Conservation (phyloP, 2,888 invertebrate species). For the Sinotaia quadrata region DNA sequence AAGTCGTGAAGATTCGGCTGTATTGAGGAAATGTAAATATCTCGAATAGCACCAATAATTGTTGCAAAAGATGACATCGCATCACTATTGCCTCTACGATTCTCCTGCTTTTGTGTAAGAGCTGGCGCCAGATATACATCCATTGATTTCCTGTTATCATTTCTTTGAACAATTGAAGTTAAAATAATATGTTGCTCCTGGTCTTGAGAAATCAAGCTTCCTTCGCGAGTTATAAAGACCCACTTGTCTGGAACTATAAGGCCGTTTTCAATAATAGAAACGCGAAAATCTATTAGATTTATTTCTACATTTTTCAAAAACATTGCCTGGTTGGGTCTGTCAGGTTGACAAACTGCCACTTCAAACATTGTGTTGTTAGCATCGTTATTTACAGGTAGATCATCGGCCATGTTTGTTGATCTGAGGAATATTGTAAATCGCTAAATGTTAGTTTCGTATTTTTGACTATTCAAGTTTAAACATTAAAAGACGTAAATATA, state of each 20-base stretch:
- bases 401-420: conserved; percentile 26
- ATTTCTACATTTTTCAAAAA: conserved; percentile 10
- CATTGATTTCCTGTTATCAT: background rate
- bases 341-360: conserved; percentile 19
- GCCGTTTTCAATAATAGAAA: background rate
- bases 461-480: too few species aligned
- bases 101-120: background rate
- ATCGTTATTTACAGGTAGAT: background rate
- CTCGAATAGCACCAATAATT: conserved; percentile 13
- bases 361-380: conserved; percentile 12
- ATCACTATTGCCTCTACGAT: background rate
- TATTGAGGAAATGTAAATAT: conserved; percentile 15
- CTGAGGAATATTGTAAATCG: too few species aligned
- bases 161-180: background rate
- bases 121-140: conserved; percentile 7
- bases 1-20: conserved; percentile 22
- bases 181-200: conserved; percentile 13
- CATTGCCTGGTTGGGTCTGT: conserved; percentile 14
- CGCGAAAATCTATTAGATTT: conserved; percentile 10
- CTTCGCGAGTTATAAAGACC: conserved; percentile 24
- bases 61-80: conserved; percentile 13
- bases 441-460: too few species aligned
- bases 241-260: conserved; percentile 15
- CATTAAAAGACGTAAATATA: too few species aligned
- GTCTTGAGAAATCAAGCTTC: conserved; percentile 12